phyloP scores from a whole-genome alignment of 1,140 invertebrate species.

The Sarcophaga bullata region DNA sequence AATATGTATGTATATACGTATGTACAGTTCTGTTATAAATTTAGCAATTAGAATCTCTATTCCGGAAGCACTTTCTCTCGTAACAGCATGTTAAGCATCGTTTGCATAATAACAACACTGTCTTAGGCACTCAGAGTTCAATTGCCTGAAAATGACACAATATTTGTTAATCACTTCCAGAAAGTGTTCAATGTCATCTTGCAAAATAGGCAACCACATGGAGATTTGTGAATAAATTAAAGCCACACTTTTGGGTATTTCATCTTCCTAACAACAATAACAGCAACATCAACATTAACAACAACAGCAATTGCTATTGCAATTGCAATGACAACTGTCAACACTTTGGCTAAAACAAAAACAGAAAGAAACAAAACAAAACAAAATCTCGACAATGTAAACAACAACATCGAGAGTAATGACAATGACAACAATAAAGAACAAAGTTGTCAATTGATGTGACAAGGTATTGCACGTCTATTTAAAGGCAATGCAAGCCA shows the following conservation, averaged over 20 bases:
- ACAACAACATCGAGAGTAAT: neutral
- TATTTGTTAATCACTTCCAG: neutral
- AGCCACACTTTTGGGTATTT: neutral
- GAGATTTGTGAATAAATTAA: constrained; percentile 16
- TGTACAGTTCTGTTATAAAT: too few species aligned
- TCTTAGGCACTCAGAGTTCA: too few species aligned
- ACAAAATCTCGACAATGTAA: constrained; percentile 4
- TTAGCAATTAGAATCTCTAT: too few species aligned
- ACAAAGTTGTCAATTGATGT: constrained; percentile 18
- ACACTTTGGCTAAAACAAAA: neutral
- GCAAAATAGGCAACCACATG: neutral
- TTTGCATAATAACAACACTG: too few species aligned
- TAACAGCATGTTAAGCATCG: too few species aligned
- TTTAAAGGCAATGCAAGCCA: neutral
- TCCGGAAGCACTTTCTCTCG: too few species aligned
- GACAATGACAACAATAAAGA: neutral
- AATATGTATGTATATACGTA: too few species aligned
- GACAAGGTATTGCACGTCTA: constrained; percentile 19
- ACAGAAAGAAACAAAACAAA: neutral
- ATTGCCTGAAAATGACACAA: too few species aligned
- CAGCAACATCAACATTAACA: too few species aligned
- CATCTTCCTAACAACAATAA: neutral
- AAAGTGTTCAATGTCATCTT: constrained; percentile 8
- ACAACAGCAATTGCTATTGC: neutral
- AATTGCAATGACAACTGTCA: constrained; percentile 6